Conservation (phyloP, 2,888 invertebrate species). For the Cosmia trapezina region DNA sequence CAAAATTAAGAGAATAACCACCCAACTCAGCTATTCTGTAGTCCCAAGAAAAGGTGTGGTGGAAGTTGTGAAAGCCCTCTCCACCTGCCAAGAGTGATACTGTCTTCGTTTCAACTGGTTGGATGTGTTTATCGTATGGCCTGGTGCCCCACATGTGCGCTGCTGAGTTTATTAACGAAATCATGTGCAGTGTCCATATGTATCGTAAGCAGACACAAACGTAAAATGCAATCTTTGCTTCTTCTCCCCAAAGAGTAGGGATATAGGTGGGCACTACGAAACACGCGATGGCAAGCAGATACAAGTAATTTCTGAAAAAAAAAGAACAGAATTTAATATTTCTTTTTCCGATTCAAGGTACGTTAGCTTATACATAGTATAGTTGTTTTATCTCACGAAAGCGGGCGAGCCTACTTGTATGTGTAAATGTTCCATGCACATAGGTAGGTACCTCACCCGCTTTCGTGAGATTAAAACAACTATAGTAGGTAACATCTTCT, state of each 20-base stretch:
- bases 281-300: neutral
- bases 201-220: neutral
- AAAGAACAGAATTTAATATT: neutral
- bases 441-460: too few species aligned
- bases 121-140: neutral
- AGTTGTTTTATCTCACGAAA: too few species aligned
- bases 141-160: too few species aligned
- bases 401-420: too few species aligned
- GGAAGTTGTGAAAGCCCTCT: neutral
- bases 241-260: neutral
- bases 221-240: conserved; percentile 1
- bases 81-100: neutral
- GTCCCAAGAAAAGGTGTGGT: neutral
- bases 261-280: conserved; percentile 1
- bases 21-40: too few species aligned
- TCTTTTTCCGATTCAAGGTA: neutral
- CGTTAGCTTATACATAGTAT: too few species aligned
- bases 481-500: too few species aligned
- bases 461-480: too few species aligned
- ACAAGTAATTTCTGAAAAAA: neutral
- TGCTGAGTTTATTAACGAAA: neutral
- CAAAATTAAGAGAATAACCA: neutral
- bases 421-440: too few species aligned
- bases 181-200: neutral
- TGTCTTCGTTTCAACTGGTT: neutral